These are phyloP conservation scores for human (Homo sapiens) DNA, from an alignment of 2,113 vertebrate species.

Conservation along the genomic window DNA sequence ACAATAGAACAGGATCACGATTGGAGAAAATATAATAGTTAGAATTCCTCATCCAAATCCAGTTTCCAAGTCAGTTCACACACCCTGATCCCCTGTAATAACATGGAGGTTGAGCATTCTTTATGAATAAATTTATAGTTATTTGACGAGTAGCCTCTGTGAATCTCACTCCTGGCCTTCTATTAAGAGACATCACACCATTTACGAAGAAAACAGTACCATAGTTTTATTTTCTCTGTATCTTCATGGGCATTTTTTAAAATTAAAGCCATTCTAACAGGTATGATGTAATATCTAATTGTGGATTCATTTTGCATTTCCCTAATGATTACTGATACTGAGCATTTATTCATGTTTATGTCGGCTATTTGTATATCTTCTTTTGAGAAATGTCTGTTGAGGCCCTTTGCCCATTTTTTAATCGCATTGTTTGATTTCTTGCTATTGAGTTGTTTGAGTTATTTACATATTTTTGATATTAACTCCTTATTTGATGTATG, in stretches of 20 bases:
- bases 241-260: background rate
- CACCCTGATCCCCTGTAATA: background rate
- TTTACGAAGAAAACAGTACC: background rate
- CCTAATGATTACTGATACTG: background rate
- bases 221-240: background rate
- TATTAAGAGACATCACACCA: background rate
- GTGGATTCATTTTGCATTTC: background rate
- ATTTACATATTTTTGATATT: background rate
- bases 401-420: background rate
- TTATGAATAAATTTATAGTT: background rate
- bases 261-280: background rate
- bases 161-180: background rate
- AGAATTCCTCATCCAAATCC: constrained; percentile 1
- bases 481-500: background rate
- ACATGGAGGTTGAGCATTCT: background rate
- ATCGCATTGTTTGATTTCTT: background rate
- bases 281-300: background rate
- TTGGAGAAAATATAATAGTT: background rate
- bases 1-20: background rate
- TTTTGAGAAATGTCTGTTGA: background rate
- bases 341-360: background rate
- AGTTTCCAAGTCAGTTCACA: background rate
- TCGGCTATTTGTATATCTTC: background rate
- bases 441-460: background rate
- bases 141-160: background rate